These are phyloP conservation scores for Enteromius fasciolatus DNA, from an alignment of 2,797 vertebrate species.

Conservation along the genomic window DNA sequence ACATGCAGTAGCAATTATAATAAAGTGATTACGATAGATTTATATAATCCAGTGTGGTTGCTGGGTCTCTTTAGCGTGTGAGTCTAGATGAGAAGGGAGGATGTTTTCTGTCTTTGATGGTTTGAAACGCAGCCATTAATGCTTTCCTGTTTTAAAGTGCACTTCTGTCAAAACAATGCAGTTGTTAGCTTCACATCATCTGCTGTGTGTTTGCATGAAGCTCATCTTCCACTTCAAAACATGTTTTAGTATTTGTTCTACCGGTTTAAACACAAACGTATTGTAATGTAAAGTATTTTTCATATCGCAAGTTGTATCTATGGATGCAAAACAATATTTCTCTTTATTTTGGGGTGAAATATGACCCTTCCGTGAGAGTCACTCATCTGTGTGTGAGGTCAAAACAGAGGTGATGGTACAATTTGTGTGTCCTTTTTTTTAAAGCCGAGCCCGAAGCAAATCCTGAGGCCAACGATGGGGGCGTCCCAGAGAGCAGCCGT, in stretches of 20 bases:
- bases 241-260: background rate
- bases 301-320: background rate
- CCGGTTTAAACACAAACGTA: background rate
- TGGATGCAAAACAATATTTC: background rate
- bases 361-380: background rate
- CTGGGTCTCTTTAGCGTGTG: background rate
- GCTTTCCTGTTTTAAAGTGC: background rate
- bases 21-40: background rate
- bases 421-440: background rate
- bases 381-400: slow-evolving; percentile 21
- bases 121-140: background rate
- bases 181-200: background rate
- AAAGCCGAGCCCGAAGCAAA: background rate
- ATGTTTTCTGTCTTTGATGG: background rate
- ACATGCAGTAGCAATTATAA: background rate
- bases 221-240: background rate
- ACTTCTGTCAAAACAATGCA: slow-evolving; percentile 3
- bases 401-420: slow-evolving; percentile 19
- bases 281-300: background rate
- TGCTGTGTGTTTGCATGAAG: slow-evolving; percentile 1
- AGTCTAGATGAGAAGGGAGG: background rate
- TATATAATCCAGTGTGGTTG: background rate
- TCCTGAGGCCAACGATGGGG: background rate
- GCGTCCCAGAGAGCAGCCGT: background rate
- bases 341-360: background rate